Conservation (phyloP, 2,797 vertebrate genomes). For the Miichthys miiuy region DNA sequence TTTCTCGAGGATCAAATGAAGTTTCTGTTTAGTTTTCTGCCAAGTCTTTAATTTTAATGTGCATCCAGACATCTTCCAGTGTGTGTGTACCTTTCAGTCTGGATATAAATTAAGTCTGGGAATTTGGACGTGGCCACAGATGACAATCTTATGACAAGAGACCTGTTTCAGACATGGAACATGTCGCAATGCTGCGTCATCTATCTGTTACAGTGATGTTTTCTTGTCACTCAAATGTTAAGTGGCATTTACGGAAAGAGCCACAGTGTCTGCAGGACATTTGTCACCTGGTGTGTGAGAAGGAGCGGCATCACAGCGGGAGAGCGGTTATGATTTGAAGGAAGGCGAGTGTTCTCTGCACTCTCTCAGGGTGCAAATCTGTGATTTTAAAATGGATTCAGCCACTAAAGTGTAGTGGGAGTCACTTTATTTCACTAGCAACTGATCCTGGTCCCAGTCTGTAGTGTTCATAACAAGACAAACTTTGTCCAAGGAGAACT, state of each 20-base stretch:
- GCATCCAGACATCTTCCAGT: not conserved
- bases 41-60: not conserved
- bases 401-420: no score
- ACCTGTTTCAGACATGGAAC: not conserved
- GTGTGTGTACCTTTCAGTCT: not conserved
- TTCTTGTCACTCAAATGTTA: not conserved
- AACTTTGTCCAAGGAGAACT: not conserved
- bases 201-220: not conserved
- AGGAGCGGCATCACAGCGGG: not conserved
- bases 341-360: not conserved
- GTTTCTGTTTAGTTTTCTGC: not conserved
- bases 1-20: not conserved
- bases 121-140: not conserved
- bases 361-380: not conserved
- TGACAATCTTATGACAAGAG: no score
- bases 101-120: not conserved
- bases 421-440: not conserved
- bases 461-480: not conserved
- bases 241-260: not conserved
- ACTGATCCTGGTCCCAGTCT: not conserved
- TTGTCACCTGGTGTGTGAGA: not conserved
- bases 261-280: not conserved
- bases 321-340: not conserved
- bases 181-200: not conserved
- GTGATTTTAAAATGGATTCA: no score